Evolutionary conservation across 2,797 vertebrate genomes (phyloP), one percentile per base, ranked within the genome.

Genomic region (Neosilurus hyrtlii): DNA sequence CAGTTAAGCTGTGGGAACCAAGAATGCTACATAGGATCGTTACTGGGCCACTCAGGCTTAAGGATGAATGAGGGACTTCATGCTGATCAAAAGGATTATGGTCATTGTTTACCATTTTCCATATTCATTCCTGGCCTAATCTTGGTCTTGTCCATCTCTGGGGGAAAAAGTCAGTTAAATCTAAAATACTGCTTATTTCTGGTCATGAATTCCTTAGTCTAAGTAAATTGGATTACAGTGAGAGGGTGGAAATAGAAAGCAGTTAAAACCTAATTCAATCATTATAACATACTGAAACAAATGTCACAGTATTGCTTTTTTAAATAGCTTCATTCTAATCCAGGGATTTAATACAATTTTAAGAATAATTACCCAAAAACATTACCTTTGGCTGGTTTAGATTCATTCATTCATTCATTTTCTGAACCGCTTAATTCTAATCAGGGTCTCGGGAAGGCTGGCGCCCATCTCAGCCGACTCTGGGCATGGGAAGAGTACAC

Each of bases 1-100:
- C 51, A 73, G 76, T 63, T 77, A 22, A 35, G 67, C 67, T 84
- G 61, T 86, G 74, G 79, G 86, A 86, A 86, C 77, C 75, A 82
- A 49, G 51, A 76, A 84, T 56, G 75, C 73, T 51, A 72, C 79
- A 74, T 59, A 73, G 78, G 54, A 78, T 73, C 8, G 49, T 79
- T 82, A 83, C 72, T 86, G 82, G 81, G 81, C 79, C 79, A 71
- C 82, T 80, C 67, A 16, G 35, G 35, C 65, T 85, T 82, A 79
- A 79, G 68, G 24, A 83, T 83, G 75, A 85, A 86, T 84, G 26
- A 83, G 76, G 67, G 66, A 71, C 71, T 83, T 83, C 81, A 82
- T 85, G 86, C 79, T 83, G 79, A 82, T 83, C 74, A 80, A 63
- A 81, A 81, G 67, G 81, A 86, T 79, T 84, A 87, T 84, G 56